These are phyloP conservation scores for Eublepharis macularius DNA, from an alignment of 2,113 vertebrate genomes.

Conservation along the genomic window DNA sequence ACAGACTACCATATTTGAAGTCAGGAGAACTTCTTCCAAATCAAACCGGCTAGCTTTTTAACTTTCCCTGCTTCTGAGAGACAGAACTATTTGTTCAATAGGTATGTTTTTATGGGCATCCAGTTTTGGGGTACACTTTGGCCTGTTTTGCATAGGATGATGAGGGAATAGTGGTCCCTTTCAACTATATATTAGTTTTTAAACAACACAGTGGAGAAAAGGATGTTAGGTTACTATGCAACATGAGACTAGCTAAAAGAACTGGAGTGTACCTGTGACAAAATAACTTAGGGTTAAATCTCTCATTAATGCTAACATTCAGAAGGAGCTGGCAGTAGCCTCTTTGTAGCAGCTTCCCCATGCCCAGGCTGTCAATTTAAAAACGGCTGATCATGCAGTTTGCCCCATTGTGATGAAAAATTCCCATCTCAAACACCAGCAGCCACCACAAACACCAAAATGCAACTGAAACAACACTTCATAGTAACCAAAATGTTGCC, in stretches of 20 bases:
- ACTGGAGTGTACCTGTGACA: background rate
- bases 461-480: background rate
- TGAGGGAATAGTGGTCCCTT: background rate
- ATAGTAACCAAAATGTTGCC: background rate
- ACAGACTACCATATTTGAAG: too few relatives aligned
- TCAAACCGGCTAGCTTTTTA: background rate
- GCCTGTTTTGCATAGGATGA: background rate
- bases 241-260: background rate
- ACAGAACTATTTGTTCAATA: background rate
- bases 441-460: background rate
- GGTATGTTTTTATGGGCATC: background rate
- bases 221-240: background rate
- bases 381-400: background rate
- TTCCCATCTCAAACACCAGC: background rate
- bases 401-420: background rate
- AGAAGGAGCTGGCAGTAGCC: background rate
- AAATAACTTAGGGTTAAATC: background rate
- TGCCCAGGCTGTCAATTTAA: background rate
- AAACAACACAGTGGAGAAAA: background rate
- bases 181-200: too few relatives aligned
- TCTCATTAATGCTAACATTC: background rate
- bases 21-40: background rate
- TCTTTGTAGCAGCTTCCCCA: background rate
- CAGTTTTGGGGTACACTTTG: background rate
- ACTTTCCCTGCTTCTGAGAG: background rate